phyloP scores from a whole-genome alignment of 2,888 invertebrate genomes.

The Epistrophe eligans region DNA sequence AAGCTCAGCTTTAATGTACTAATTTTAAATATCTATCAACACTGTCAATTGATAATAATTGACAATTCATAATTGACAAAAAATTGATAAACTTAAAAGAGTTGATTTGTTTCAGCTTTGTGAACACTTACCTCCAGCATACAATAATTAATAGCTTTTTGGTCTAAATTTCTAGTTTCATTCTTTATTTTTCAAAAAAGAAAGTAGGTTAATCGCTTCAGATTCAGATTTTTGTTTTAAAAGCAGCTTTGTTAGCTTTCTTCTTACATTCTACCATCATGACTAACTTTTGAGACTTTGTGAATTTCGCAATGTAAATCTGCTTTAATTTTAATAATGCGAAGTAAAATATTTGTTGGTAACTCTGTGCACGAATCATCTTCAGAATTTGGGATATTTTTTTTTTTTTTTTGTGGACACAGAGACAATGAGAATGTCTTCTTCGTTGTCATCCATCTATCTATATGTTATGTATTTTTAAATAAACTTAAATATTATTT shows the following conservation, averaged over 20 bases:
- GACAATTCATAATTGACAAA: no score
- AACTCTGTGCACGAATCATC: not conserved
- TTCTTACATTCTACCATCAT: not conserved
- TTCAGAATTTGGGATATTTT: not conserved
- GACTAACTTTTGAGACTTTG: not conserved
- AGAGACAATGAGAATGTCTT: slow-evolving; percentile 9
- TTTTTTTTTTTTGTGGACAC: not conserved
- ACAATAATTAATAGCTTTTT: no score
- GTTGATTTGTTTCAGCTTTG: no score
- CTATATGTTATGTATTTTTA: not conserved
- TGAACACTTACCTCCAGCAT: no score
- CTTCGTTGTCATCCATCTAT: not conserved
- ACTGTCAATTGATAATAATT: no score
- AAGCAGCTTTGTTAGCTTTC: not conserved
- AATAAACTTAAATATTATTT: slow-evolving; percentile 65
- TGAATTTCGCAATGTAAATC: not conserved
- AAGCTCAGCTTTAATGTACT: no score
- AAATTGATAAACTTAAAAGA: no score
- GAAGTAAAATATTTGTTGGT: not conserved
- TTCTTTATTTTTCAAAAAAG: no score
- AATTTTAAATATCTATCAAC: no score
- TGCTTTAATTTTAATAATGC: not conserved
- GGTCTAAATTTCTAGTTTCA: no score
- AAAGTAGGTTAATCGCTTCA: no score
- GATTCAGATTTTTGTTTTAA: no score